Conservation (phyloP, 2,797 vertebrate species). For the Novumbra hubbsi region DNA sequence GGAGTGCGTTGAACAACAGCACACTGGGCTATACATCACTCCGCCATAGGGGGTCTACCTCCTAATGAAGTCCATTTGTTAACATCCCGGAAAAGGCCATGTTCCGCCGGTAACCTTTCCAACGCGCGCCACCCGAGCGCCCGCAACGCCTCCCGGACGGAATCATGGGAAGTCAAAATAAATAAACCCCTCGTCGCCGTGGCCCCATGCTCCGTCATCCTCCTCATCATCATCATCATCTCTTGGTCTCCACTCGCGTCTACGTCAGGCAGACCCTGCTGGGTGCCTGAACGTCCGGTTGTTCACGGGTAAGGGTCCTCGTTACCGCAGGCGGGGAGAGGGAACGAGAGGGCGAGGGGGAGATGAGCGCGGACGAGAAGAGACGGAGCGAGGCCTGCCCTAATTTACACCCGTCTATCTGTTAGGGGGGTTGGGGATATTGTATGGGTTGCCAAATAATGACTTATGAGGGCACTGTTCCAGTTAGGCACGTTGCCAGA, state of each 20-base stretch:
- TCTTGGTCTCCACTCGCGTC: too few relatives aligned
- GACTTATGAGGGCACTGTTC: background rate
- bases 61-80: slow-evolving; percentile 47
- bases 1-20: background rate
- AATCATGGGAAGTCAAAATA: too few relatives aligned
- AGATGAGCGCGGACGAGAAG: background rate
- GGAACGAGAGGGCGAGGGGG: background rate
- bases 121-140: too few relatives aligned
- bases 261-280: too few relatives aligned
- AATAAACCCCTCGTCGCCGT: too few relatives aligned
- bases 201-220: too few relatives aligned
- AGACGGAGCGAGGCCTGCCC: background rate
- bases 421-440: background rate
- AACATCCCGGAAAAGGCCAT: slow-evolving; percentile 33
- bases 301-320: background rate
- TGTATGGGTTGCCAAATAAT: background rate
- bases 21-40: slow-evolving; percentile 38
- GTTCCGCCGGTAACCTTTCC: slow-evolving; percentile 34
- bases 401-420: background rate
- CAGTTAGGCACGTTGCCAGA: slow-evolving; percentile 29
- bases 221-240: too few relatives aligned
- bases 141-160: too few relatives aligned
- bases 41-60: slow-evolving; percentile 31
- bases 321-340: background rate
- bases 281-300: too few relatives aligned